Conservation (phyloP, 2,797 vertebrate genomes). For the Darevskia mixta region DNA sequence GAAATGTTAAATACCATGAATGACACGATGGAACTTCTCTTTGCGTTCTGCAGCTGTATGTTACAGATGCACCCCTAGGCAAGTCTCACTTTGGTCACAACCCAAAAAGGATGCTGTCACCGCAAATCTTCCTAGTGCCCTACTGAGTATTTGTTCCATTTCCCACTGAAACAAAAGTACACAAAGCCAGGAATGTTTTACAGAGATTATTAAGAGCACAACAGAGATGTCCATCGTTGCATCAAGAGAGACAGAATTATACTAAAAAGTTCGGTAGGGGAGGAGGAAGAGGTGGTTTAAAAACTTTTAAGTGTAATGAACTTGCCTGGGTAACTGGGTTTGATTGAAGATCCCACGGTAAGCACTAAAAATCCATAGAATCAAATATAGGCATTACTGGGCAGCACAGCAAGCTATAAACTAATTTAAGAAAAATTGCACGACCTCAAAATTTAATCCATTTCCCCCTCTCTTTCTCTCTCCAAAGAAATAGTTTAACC, state of each 20-base stretch:
- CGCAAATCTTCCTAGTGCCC: neutral
- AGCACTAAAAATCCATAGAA: slow-evolving; percentile 17
- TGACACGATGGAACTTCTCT: neutral
- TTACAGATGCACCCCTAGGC: neutral
- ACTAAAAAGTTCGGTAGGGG: slow-evolving; percentile 32
- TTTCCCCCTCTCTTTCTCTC: neutral
- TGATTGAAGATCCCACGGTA: slow-evolving; percentile 28
- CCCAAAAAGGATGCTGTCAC: neutral
- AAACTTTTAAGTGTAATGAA: slow-evolving; percentile 23
- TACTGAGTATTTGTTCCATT: neutral
- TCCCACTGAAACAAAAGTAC: neutral
- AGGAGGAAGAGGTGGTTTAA: rapidly evolving
- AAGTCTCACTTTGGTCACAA: neutral
- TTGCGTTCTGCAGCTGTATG: neutral
- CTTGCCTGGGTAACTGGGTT: slow-evolving; percentile 37
- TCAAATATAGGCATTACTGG: slow-evolving; percentile 33
- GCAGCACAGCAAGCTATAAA: slow-evolving; percentile 13
- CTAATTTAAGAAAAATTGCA: slow-evolving; percentile 2
- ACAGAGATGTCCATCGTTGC: neutral
- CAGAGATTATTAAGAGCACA: neutral
- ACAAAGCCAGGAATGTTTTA: neutral
- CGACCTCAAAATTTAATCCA: neutral
- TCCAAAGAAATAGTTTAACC: neutral
- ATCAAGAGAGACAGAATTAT: slow-evolving; percentile 14
- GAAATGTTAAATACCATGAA: neutral